Conservation (phyloP, 1,140 invertebrate species). For the Drosophila baimaii region DNA sequence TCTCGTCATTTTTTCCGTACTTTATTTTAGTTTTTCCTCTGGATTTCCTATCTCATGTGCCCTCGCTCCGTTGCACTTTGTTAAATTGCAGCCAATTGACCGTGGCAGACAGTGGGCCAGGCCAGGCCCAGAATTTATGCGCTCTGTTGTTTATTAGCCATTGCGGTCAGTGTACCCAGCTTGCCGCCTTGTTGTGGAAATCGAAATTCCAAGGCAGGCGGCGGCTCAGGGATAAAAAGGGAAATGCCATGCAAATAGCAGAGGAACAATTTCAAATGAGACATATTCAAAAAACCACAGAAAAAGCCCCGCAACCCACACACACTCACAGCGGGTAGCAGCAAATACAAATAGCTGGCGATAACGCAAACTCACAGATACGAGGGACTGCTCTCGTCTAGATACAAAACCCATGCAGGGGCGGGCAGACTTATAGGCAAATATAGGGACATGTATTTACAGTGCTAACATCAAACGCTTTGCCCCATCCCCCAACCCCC, state of each 20-base stretch:
- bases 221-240: not conserved
- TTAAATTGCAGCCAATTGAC: slow-evolving; percentile 83
- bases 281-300: slow-evolving; percentile 76
- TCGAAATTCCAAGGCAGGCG: slow-evolving; percentile 64
- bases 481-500: no score
- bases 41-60: slow-evolving; percentile 38
- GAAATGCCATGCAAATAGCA: slow-evolving; percentile 68
- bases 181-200: slow-evolving; percentile 46
- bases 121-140: slow-evolving; percentile 64
- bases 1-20: slow-evolving; percentile 46
- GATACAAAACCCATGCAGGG: slow-evolving; percentile 21
- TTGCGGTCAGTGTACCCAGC: slow-evolving; percentile 67
- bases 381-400: slow-evolving; percentile 9
- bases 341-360: slow-evolving; percentile 69
- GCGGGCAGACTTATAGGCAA: slow-evolving; percentile 51
- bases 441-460: slow-evolving; percentile 77
- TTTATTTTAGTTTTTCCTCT: slow-evolving; percentile 36
- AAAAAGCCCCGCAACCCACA: slow-evolving; percentile 43
- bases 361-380: slow-evolving; percentile 50
- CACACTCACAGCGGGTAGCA: slow-evolving; percentile 52
- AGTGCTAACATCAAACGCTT: slow-evolving; percentile 77
- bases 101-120: slow-evolving; percentile 45
- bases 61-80: slow-evolving; percentile 77
- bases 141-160: slow-evolving; percentile 78
- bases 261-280: slow-evolving; percentile 77